Base-by-base conservation (phyloP, 2,888 invertebrate genomes). In the Lutraria lutraria region DNA sequence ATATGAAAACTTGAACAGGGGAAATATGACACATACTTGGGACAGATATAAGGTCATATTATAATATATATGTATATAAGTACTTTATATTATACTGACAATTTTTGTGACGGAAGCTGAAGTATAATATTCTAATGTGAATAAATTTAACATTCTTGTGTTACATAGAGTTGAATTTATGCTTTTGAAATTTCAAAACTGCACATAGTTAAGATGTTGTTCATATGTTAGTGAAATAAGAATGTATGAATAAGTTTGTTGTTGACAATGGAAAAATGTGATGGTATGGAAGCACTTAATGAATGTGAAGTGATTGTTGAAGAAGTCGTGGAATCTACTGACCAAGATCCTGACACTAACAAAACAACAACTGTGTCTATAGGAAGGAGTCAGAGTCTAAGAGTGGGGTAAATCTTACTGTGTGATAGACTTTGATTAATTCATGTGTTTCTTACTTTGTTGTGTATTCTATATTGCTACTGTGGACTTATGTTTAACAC, bases 101-200 rank as follows among this genome's bases (percentile, higher is more conserved):
- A 76, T 76, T 76, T 76, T 16, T 76, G 31, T 16, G 31, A n/a
- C n/a, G 34, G 76, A 76, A 72, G 31, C 31, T 31, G 76, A 19
- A 76, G 76, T 76, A 15, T 76, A 31, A 13, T 76, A 16, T 31
- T 76, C 76, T 34, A 19, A 76, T 76, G 76, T 76, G 63, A 68
- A 68, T 25, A 25, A 25, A 34, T 19, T 76, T 34, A 31, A 76
- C 76, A 76, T 76, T 25, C 34, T 76, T 34, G 16, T 19, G 76
- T 76, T 76, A 76, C 76, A 76, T 76, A 31, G 76, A 76, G 16
- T 76, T 76, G 34, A 34, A 76, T 76, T 31, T 13, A 76, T 34
- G 76, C 15, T 31, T n/a, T 76, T 34, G 76, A 76, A 76, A 76
- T 76, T 76, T 76, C 76, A 76, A 31, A 76, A 34, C 31, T 76